phyloP scores from a whole-genome alignment of 2,888 invertebrate species.

The Zygogramma bicolorata region DNA sequence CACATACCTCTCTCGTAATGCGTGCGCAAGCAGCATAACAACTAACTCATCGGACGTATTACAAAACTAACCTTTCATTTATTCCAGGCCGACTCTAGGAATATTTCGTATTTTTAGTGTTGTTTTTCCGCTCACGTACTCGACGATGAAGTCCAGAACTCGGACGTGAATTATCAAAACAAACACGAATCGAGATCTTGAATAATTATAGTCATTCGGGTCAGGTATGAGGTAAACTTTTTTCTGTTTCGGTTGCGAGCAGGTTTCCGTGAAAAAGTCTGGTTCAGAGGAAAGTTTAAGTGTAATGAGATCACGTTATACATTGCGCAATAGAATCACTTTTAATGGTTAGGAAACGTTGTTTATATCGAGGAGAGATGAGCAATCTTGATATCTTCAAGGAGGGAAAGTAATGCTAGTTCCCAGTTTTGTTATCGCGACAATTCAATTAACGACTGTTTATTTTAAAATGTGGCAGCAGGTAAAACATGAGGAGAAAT shows the following conservation, averaged over 20 bases:
- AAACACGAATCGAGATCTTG: conserved; percentile 4
- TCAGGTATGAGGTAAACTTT: not conserved
- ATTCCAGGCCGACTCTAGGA: conserved; percentile 3
- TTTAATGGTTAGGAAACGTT: not conserved
- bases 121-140: not conserved
- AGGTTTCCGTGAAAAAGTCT: not conserved
- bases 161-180: conserved; percentile 2
- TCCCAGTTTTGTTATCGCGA: too few relatives aligned
- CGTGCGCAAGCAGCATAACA: conserved; percentile 1
- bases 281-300: not conserved
- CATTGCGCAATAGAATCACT: not conserved
- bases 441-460: too few relatives aligned
- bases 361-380: not conserved
- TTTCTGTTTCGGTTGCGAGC: not conserved
- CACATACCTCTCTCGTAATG: conserved; percentile 6
- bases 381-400: not conserved
- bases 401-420: too few relatives aligned
- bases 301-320: not conserved
- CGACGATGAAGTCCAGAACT: not conserved
- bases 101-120: not conserved
- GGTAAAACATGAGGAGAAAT: too few relatives aligned
- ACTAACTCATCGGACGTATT: not conserved
- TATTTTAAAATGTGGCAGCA: too few relatives aligned
- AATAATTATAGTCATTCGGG: not conserved
- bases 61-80: conserved; percentile 6